A percentile compares a stretch with the other conserved stretches of the same genome.
Evolutionary conservation across 92 coral and sea anemone genomes (phyloP).

Genomic region (Palythoa grandis): DNA sequence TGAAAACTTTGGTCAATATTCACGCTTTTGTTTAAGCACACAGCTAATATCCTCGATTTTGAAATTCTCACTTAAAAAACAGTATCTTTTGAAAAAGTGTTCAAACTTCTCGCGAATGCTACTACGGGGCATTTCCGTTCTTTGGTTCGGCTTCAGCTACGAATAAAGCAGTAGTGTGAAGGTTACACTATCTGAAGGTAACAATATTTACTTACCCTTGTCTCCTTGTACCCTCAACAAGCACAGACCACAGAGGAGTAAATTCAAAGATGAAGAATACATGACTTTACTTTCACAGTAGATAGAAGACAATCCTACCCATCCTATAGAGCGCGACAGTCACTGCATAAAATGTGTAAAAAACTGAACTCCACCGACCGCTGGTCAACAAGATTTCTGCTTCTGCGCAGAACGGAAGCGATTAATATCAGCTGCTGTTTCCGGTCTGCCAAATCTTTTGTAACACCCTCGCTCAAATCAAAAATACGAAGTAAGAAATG

Average conservation of each 20-base stretch:
- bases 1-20: conserved; percentile 24
- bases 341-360: background rate
- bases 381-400: conserved; percentile 31
- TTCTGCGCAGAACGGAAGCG: conserved; percentile 49
- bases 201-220: conserved; percentile 32
- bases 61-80: background rate
- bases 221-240: conserved; percentile 9
- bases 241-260: conserved; percentile 23
- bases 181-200: conserved; percentile 1
- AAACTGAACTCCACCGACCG: background rate
- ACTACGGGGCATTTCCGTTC: conserved; percentile 27
- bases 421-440: conserved; percentile 49
- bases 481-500: conserved; percentile 27
- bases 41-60: background rate
- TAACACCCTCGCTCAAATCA: conserved; percentile 28
- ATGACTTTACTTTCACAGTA: background rate
- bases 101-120: background rate
- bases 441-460: conserved; percentile 39
- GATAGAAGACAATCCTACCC: conserved; percentile 6
- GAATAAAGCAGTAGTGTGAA: conserved; percentile 20
- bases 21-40: conserved; percentile 36
- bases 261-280: background rate
- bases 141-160: background rate
- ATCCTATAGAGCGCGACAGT: background rate
- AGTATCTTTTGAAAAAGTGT: background rate